These are phyloP conservation scores for Nomia melanderi DNA, from an alignment of 1,140 invertebrate genomes.

Conservation along the genomic window DNA sequence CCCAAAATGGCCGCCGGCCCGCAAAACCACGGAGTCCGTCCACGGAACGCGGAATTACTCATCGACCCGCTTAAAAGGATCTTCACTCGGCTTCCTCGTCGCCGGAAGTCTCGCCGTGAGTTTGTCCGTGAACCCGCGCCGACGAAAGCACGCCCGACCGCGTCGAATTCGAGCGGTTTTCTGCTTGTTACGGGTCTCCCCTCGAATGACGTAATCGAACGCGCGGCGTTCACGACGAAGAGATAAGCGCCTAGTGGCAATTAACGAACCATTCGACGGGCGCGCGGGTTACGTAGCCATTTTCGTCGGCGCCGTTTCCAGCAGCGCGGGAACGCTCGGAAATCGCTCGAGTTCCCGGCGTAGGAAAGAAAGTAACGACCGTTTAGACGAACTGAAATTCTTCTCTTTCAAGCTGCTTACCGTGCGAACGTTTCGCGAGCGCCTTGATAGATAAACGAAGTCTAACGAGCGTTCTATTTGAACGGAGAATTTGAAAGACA, in stretches of 20 bases:
- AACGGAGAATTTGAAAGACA: too few relatives aligned
- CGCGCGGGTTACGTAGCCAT: neutral
- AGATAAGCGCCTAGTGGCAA: neutral
- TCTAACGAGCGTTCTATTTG: too few relatives aligned
- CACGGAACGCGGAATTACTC: slow-evolving; percentile 62
- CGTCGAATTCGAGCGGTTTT: slow-evolving; percentile 4
- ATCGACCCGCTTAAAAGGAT: slow-evolving; percentile 56
- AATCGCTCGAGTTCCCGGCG: neutral
- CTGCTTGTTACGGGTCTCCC: neutral
- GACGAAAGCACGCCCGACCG: slow-evolving; percentile 4
- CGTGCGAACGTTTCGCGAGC: too few relatives aligned
- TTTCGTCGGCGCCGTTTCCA: neutral
- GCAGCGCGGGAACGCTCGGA: too few relatives aligned
- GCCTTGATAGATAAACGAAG: too few relatives aligned
- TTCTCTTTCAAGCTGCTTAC: neutral
- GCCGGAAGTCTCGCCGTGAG: slow-evolving; percentile 53
- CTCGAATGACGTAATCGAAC: neutral
- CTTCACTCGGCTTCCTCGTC: slow-evolving; percentile 64
- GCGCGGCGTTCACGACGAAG: neutral
- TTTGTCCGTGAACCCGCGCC: slow-evolving; percentile 55
- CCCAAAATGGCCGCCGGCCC: neutral
- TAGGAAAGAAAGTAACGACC: neutral
- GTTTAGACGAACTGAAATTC: neutral
- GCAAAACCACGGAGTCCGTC: too few relatives aligned
- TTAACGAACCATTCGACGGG: neutral